These are phyloP conservation scores for Galbula dea DNA, from an alignment of 2,113 vertebrate genomes.

Conservation along the genomic window DNA sequence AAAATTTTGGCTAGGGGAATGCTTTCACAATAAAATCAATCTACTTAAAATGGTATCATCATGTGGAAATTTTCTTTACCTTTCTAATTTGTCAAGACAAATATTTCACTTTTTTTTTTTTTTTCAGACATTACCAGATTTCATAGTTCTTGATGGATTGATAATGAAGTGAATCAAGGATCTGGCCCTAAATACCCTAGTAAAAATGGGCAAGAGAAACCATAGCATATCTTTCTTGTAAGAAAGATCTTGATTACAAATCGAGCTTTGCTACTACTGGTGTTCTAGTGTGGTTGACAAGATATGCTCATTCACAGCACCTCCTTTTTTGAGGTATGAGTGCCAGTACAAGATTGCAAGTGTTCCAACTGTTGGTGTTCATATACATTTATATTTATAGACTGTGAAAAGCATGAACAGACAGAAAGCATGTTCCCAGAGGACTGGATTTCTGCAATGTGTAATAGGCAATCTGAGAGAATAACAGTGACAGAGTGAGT, in stretches of 20 bases:
- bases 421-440: constrained; percentile 19
- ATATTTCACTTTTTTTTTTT: background rate
- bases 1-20: background rate
- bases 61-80: background rate
- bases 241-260: background rate
- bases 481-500: constrained; percentile 13
- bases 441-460: constrained; percentile 48
- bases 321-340: background rate
- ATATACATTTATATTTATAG: constrained; percentile 56
- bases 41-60: background rate
- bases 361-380: constrained; percentile 33
- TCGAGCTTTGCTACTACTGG: background rate
- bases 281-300: background rate
- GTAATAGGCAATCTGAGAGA: constrained; percentile 25
- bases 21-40: background rate
- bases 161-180: background rate
- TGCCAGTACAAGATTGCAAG: background rate
- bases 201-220: background rate
- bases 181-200: background rate
- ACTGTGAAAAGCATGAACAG: constrained; percentile 36
- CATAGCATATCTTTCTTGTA: background rate
- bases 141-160: background rate
- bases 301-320: background rate
- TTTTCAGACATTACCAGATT: background rate
- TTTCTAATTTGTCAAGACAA: background rate